Percentiles rank a stretch among this genome's conserved stretches.
Conservation (phyloP, 1,140 invertebrate genomes). For the Trichoplusia ni region DNA sequence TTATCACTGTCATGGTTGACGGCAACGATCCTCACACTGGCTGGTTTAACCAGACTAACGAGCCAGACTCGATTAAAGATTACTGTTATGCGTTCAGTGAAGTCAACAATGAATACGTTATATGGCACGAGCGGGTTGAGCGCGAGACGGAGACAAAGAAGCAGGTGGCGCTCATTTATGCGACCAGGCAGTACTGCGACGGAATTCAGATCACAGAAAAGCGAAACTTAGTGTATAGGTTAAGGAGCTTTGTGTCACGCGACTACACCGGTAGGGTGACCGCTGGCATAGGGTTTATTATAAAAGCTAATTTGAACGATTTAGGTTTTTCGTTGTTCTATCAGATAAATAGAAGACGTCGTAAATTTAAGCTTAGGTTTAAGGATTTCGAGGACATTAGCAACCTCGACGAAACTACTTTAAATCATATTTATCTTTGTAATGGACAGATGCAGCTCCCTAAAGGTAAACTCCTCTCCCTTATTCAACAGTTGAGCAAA, state of each 20-base stretch:
- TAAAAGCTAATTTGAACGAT: neutral
- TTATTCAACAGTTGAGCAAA: neutral
- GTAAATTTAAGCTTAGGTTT: neutral
- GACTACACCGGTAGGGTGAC: neutral
- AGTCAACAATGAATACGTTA: neutral
- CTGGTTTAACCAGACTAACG: neutral
- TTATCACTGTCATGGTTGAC: conserved; percentile 1
- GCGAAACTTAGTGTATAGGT: neutral
- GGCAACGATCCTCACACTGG: neutral
- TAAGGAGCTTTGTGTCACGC: neutral
- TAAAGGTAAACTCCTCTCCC: neutral
- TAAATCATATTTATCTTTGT: neutral
- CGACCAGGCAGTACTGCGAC: neutral
- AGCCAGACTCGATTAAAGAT: neutral
- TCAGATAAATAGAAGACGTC: neutral
- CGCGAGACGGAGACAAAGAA: neutral
- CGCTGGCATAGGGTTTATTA: neutral
- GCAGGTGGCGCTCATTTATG: neutral
- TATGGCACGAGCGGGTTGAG: neutral
- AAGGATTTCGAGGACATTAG: neutral
- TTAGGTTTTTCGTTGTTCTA: neutral
- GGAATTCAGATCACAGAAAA: neutral
- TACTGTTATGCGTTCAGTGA: neutral
- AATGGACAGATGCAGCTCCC: neutral
- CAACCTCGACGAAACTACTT: too few relatives aligned